Conservation (phyloP, 2,888 invertebrate genomes). For the Ypsolopha sequella region DNA sequence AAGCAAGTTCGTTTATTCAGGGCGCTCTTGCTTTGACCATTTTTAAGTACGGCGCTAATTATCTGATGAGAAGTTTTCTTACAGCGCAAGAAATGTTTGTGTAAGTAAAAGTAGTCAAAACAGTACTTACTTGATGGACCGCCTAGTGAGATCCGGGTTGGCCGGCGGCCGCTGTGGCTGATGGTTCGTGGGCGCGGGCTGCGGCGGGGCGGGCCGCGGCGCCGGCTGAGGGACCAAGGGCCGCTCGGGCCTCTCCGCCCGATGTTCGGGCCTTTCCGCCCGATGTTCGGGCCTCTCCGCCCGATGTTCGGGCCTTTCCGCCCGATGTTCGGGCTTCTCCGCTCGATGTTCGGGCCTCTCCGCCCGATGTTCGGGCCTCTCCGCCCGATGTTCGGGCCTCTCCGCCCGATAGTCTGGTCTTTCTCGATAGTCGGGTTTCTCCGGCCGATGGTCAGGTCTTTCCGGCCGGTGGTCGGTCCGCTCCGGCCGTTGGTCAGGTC, state of each 20-base stretch:
- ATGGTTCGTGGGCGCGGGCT: constrained; percentile 50
- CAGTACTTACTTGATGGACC: constrained; percentile 77
- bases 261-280: constrained; percentile 32
- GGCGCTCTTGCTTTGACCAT: too few relatives aligned
- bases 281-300: constrained; percentile 14
- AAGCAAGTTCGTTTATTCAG: too few relatives aligned
- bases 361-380: constrained; percentile 11
- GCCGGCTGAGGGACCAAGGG: constrained; percentile 15
- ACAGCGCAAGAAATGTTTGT: too few relatives aligned
- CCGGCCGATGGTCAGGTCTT: constrained; percentile 17
- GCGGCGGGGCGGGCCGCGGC: constrained; percentile 31
- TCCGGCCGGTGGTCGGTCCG: constrained; percentile 4
- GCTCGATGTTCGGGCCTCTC: constrained; percentile 9
- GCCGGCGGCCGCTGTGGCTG: constrained; percentile 56
- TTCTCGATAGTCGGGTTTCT: constrained; percentile 12
- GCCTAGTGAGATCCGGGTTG: constrained; percentile 78
- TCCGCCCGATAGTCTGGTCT: constrained; percentile 9
- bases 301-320: constrained; percentile 17
- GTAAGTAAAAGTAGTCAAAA: not conserved
- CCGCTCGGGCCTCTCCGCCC: constrained; percentile 27
- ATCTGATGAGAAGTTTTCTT: too few relatives aligned
- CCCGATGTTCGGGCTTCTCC: constrained; percentile 14
- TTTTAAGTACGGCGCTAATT: too few relatives aligned
- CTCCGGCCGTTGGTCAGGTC: constrained; percentile 8
- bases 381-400: constrained; percentile 15